A percentile compares a stretch with the other conserved stretches of the same genome.
These are phyloP conservation scores for Nyctereutes procyonoides DNA, from an alignment of 2,113 vertebrate species.

Conservation along the genomic window DNA sequence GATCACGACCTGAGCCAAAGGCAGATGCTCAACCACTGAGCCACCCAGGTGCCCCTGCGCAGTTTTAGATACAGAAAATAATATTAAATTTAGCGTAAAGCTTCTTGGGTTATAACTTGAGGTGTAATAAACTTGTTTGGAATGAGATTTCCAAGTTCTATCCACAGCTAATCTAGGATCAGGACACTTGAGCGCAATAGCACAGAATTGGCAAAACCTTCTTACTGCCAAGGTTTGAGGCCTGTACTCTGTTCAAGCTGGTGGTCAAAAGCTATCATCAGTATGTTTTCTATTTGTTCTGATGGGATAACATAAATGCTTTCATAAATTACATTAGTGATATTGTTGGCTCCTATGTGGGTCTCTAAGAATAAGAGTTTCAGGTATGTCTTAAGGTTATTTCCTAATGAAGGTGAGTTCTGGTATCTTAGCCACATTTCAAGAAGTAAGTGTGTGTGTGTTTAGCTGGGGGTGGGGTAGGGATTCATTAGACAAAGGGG, in stretches of 20 bases:
- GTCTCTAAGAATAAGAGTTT: neutral
- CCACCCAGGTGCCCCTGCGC: too few relatives aligned
- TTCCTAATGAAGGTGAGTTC: neutral
- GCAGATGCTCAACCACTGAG: too few relatives aligned
- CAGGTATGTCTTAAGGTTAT: neutral
- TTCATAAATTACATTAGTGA: neutral
- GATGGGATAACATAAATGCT: neutral
- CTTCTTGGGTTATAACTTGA: neutral
- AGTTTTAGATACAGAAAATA: neutral
- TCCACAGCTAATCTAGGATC: neutral
- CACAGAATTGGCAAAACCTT: neutral
- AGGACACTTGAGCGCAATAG: neutral
- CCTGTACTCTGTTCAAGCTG: neutral
- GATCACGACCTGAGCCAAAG: too few relatives aligned
- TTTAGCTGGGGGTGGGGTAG: neutral
- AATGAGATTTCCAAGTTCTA: neutral
- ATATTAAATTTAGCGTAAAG: neutral
- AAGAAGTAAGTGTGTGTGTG: neutral
- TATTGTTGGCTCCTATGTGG: neutral
- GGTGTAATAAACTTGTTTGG: neutral
- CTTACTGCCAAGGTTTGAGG: neutral
- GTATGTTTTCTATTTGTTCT: neutral
- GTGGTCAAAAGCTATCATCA: neutral
- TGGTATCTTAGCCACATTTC: neutral
- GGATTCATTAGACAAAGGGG: neutral